A percentile compares a stretch with the other conserved stretches of the same genome.
Conservation (phyloP, 2,113 vertebrate species). For the Pantherophis guttatus region DNA sequence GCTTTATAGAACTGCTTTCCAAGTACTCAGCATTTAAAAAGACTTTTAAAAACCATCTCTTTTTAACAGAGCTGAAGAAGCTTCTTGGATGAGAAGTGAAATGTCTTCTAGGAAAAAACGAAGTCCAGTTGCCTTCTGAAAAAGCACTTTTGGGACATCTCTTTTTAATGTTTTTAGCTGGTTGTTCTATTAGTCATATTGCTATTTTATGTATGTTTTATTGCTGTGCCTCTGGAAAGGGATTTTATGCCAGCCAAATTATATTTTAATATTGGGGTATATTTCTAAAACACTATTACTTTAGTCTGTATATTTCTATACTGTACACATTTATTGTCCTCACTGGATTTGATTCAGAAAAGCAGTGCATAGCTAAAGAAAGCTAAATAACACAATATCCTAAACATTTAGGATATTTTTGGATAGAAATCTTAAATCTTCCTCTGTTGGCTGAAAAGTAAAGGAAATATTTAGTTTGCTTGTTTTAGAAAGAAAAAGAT, state of each 20-base stretch:
- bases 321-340: background rate
- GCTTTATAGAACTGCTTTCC: background rate
- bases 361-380: background rate
- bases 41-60: background rate
- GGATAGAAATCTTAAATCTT: background rate
- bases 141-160: background rate
- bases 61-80: background rate
- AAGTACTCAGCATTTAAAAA: background rate
- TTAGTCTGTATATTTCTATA: background rate
- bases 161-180: background rate
- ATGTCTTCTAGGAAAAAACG: background rate
- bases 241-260: background rate
- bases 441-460: background rate
- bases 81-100: background rate
- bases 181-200: background rate
- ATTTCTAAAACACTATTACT: background rate
- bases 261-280: background rate
- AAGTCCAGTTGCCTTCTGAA: background rate
- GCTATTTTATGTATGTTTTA: background rate
- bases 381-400: background rate
- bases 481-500: slow-evolving; percentile 11
- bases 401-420: slow-evolving; percentile 11
- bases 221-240: background rate
- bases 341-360: background rate
- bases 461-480: background rate